phyloP scores from a whole-genome alignment of 2,113 vertebrate genomes.

The Cololabis saira region DNA sequence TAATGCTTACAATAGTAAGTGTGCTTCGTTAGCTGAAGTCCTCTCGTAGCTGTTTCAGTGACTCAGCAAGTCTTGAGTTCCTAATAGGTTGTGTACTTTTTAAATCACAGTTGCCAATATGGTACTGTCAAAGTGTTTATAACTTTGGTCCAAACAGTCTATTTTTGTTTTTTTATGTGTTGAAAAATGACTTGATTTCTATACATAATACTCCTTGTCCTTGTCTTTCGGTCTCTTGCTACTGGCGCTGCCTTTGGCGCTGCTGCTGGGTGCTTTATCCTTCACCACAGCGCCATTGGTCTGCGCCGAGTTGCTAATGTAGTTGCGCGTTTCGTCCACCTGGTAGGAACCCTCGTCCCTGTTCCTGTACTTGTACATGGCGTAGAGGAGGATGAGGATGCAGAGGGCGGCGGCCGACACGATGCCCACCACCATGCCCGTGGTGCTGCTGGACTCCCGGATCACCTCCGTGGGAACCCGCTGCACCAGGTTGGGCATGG shows the following conservation, averaged over 20 bases:
- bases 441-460: conserved; percentile 98
- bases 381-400: conserved; percentile 99
- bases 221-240: conserved; percentile 99
- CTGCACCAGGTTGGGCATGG: conserved; percentile 92
- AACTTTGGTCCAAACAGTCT: conserved; percentile 68
- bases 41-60: conserved; percentile 79
- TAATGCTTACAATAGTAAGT: conserved; percentile 80
- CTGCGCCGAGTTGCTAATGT: conserved; percentile 99
- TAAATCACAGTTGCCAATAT: conserved; percentile 86
- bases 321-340: conserved; percentile 98
- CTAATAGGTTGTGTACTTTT: conserved; percentile 76
- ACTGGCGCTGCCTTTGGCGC: conserved; percentile 86
- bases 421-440: conserved; percentile 99
- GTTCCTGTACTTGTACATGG: conserved; percentile 99
- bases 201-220: conserved; percentile 99
- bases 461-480: conserved; percentile 94
- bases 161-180: conserved; percentile 43
- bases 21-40: conserved; percentile 88
- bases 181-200: conserved; percentile 78
- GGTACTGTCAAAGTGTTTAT: conserved; percentile 77
- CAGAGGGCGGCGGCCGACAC: conserved; percentile 97
- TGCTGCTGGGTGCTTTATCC: conserved; percentile 90
- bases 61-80: conserved; percentile 77
- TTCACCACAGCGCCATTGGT: conserved; percentile 96
- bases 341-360: conserved; percentile 99